Base-by-base conservation (phyloP, 2,797 vertebrate species). In the Gouania willdenowi region DNA sequence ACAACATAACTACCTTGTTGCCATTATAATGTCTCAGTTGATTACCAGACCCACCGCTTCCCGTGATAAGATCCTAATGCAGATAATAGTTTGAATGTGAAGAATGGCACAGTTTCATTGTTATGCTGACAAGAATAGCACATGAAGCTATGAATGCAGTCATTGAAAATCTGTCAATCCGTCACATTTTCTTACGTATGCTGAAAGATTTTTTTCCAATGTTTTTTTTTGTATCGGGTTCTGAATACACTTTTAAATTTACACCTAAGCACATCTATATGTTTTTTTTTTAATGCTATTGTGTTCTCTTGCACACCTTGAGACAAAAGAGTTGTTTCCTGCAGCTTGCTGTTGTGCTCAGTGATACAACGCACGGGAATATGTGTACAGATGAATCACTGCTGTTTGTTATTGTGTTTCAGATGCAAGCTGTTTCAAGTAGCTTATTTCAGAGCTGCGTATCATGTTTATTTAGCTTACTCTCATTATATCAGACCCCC, bases 401-500 rank as follows among this genome's bases (percentile, higher is more conserved):
- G 44, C 56, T 72, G 79, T 78, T 81, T 79, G 70, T 81, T 77
- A 75, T 66, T 43, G 48, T 69, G 66, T 79, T 73, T 77, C 66
- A 52, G 57, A 41, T 74, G 64, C 4, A 26, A 46, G 63, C 61
- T 28, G 42, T 76, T 82, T 80, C 69, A 68, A 79, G 83, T 53
- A 67, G 51, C 60, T 58, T 62, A 66, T 82, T 76, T 66, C 64
- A 65, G 75, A 64, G 70, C 75, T 7, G 39, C 70, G 71, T 67
- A 82, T 88, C 80, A 74, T 79, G 75, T 86, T 83, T 80, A 67
- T 84, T 81, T 70, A 77, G 72, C 84, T 81, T 45, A 32, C 66
- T 64, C 78, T 87, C 86, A 83, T 87, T 84, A 85, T 86, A 75
- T 76, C 65, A 78, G 80, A 72, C 85, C 82, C 79, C n/a, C 45